Conservation (phyloP, 2,888 invertebrate species). For the Agrotis puta region DNA sequence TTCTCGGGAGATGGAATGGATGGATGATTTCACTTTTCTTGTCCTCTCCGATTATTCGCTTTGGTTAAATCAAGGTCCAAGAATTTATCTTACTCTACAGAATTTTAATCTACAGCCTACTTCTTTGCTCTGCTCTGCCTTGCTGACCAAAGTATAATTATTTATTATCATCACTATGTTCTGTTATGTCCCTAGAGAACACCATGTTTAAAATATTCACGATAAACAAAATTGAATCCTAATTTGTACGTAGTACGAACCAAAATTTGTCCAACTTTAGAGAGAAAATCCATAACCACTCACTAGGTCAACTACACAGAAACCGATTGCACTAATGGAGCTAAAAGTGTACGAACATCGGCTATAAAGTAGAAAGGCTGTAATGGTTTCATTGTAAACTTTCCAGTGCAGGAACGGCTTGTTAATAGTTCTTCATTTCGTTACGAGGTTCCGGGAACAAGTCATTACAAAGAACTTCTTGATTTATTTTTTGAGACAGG, state of each 20-base stretch:
- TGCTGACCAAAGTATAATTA: too few relatives aligned
- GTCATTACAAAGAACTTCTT: constrained; percentile 8
- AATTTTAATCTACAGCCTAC: too few relatives aligned
- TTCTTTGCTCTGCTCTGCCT: too few relatives aligned
- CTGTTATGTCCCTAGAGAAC: too few relatives aligned
- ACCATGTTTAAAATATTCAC: too few relatives aligned
- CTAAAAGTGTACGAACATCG: constrained; percentile 17
- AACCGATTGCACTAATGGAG: constrained; percentile 4
- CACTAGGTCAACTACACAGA: background rate
- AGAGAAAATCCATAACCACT: background rate
- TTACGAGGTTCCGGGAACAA: background rate
- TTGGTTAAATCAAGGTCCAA: too few relatives aligned
- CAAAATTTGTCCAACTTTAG: background rate
- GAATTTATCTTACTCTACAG: too few relatives aligned
- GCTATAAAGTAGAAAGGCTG: background rate
- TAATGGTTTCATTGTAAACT: constrained; percentile 34
- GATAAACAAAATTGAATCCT: too few relatives aligned
- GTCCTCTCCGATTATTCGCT: too few relatives aligned
- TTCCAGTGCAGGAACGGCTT: constrained; percentile 38
- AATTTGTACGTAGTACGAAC: background rate
- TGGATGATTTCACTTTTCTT: too few relatives aligned
- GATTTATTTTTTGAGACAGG: background rate
- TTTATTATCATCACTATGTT: too few relatives aligned
- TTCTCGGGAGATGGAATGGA: too few relatives aligned
- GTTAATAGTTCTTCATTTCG: constrained; percentile 46